Base-by-base conservation (phyloP, 2,888 invertebrate species). In the Melieria crassipennis region DNA sequence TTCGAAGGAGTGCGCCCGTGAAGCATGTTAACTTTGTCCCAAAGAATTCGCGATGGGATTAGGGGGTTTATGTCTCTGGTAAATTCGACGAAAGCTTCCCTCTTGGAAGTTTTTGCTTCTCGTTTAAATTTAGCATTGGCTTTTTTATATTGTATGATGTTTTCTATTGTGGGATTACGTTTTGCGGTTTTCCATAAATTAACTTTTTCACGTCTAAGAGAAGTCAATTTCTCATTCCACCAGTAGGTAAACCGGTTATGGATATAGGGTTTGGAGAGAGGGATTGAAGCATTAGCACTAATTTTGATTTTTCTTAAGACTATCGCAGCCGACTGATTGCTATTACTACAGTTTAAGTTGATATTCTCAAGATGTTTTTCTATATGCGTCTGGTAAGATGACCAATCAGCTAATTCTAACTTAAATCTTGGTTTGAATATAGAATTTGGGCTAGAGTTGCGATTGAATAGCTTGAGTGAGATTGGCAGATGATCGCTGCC, bases 121-220 rank as follows among this genome's bases (percentile, higher is more conserved):
- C 65, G n/a, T 65, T 65, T 70, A 30, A 70, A 70, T 16, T 57
- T 69, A 5, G 69, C 57, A 42, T 63, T 69, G 16, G 61, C 45
- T 45, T 61, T 69, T 61, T 65, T 70, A 16, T 57, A 56, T 9
- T 62, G 6, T 5, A 57, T 46, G 9, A 64, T n/a, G 11, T 69
- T 69, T 13, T 46, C 63, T 30, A 4, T 55, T 11, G 43, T 55
- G 47, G 62, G 62, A 5, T 10, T n/a, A 5, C 11, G 42, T 30
- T 56, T 56, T 4, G 55, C 11, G 6, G 5, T 48, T 56, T 63
- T 62, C 63, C 62, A 69, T 5, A 63, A 10, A 2, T 45, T 13
- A n/a, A 43, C 10, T 63, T 56, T 69, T 55, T 57, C 11, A 6
- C 7, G n/a, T 11, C 43, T 42, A 3, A 69, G 46, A 7, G 5